Evolutionary conservation across 2,113 vertebrate species (phyloP).

Genomic region (Dasyornis broadbenti): DNA sequence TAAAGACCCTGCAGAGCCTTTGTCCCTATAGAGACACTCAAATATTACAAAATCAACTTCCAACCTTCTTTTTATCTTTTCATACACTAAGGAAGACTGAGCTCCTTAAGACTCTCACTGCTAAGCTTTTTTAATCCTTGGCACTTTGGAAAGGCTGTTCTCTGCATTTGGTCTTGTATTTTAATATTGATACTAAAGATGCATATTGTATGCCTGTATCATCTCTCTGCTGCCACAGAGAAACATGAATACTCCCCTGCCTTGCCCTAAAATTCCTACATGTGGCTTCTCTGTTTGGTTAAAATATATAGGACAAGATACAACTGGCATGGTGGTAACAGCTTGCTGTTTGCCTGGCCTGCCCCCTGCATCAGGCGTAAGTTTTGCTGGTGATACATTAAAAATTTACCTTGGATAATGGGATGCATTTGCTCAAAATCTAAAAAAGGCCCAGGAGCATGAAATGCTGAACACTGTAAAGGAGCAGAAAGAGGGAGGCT

Average conservation of each 20-base stretch:
- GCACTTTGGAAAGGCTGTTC: not conserved
- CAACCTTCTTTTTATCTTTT: not conserved
- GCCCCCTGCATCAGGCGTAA: not conserved
- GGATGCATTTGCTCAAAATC: not conserved
- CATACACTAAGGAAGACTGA: not conserved
- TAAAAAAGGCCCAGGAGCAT: not conserved
- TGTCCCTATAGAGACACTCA: not conserved
- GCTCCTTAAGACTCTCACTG: not conserved
- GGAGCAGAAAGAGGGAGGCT: not conserved
- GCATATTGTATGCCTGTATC: not conserved
- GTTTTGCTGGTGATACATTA: not conserved
- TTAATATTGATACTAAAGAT: not conserved
- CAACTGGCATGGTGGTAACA: not conserved
- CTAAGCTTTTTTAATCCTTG: not conserved
- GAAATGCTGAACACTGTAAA: not conserved
- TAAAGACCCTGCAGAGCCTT: not conserved
- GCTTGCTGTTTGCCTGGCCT: not conserved
- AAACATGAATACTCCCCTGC: not conserved
- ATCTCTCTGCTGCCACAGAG: not conserved
- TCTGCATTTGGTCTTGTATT: not conserved
- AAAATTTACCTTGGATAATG: not conserved
- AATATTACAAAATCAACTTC: not conserved
- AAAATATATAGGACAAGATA: not conserved
- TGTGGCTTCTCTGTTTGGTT: not conserved
- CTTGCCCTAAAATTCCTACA: not conserved